These are phyloP conservation scores for Pseudochromis fuscus DNA, from an alignment of 2,797 vertebrate genomes.

Conservation along the genomic window DNA sequence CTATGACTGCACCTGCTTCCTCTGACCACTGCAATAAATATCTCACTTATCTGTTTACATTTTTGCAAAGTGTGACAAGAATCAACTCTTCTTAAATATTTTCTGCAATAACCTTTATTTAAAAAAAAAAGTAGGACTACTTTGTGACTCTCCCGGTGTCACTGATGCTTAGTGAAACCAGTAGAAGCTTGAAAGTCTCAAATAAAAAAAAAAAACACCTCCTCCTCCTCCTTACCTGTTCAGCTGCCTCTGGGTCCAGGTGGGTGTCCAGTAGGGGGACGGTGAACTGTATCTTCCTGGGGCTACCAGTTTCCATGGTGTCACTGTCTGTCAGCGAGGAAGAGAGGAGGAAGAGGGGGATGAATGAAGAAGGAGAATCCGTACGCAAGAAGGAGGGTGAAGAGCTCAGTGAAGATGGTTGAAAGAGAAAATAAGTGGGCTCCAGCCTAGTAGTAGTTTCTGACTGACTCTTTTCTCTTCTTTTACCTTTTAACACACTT, in stretches of 20 bases:
- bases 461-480: conserved; percentile 32
- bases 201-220: conserved; percentile 5
- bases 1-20: conserved; percentile 4
- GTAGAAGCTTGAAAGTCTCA: conserved; percentile 8
- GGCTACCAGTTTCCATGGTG: conserved; percentile 92
- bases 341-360: conserved; percentile 18
- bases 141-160: not conserved
- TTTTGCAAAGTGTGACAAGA: not conserved
- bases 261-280: conserved; percentile 92
- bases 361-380: conserved; percentile 54
- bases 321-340: conserved; percentile 52
- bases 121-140: not conserved
- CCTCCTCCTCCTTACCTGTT: conserved; percentile 85
- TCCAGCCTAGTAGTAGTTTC: conserved; percentile 41
- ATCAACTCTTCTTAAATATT: not conserved
- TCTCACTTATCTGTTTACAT: not conserved
- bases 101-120: not conserved
- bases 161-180: conserved; percentile 3
- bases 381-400: conserved; percentile 27
- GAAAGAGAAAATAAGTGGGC: conserved; percentile 28
- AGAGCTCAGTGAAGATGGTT: conserved; percentile 30
- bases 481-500: conserved; percentile 43
- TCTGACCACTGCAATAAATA: not conserved
- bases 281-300: conserved; percentile 94
- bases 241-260: conserved; percentile 93